phyloP scores from a whole-genome alignment of 1,140 invertebrate species.

The Leptinotarsa texana region DNA sequence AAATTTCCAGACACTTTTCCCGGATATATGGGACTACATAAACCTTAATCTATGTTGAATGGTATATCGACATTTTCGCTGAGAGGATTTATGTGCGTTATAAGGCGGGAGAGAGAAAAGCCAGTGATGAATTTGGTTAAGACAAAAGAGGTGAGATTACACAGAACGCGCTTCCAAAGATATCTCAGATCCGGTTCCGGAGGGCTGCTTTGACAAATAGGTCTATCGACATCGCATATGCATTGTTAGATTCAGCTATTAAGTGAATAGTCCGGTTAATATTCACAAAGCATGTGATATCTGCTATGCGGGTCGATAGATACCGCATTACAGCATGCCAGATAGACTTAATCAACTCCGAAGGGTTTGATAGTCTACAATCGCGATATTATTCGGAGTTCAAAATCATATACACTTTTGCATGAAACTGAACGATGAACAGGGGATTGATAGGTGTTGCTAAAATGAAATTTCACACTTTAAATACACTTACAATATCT shows the following conservation, averaged over 20 bases:
- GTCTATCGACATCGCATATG: slow-evolving; percentile 24
- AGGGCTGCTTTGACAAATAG: slow-evolving; percentile 24
- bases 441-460: too few species aligned
- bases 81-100: slow-evolving; percentile 22
- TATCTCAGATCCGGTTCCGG: slow-evolving; percentile 30
- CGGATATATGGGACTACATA: slow-evolving; percentile 30
- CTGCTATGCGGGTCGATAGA: not conserved
- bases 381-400: too few species aligned
- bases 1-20: slow-evolving; percentile 30
- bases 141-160: slow-evolving; percentile 30
- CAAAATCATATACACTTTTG: too few species aligned
- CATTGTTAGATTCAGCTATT: slow-evolving; percentile 27
- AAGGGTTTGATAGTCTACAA: not conserved
- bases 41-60: slow-evolving; percentile 30
- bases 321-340: not conserved
- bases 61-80: slow-evolving; percentile 28
- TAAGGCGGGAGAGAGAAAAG: slow-evolving; percentile 14
- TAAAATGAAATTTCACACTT: too few species aligned
- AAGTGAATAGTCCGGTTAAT: slow-evolving; percentile 18
- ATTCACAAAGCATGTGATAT: not conserved
- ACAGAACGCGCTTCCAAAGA: slow-evolving; percentile 21
- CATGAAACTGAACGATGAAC: too few species aligned
- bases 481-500: too few species aligned
- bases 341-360: not conserved
- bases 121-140: slow-evolving; percentile 28